These are phyloP conservation scores for Drosophila sp. DNA, from an alignment of 1,140 invertebrate species.

Conservation along the genomic window DNA sequence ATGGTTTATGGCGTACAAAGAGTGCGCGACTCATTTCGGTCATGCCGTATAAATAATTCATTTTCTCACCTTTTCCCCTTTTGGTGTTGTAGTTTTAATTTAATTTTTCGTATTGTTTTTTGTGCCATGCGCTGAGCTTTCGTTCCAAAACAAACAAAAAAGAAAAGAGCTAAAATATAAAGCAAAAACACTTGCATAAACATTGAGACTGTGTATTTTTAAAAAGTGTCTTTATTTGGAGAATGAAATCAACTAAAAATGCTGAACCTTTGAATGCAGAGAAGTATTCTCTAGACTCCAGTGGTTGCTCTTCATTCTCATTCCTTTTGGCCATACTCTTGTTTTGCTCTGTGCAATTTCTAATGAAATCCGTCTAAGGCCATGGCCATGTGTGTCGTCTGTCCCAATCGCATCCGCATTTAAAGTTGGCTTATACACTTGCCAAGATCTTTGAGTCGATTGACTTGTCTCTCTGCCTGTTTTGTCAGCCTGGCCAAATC, in stretches of 20 bases:
- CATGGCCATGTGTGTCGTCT: constrained; percentile 27
- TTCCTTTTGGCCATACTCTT: neutral
- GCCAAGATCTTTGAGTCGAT: constrained; percentile 26
- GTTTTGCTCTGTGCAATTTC: constrained; percentile 23
- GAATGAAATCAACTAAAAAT: neutral
- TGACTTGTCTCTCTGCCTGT: constrained; percentile 37
- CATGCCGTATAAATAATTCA: constrained; percentile 31
- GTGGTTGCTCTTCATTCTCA: neutral
- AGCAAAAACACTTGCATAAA: constrained; percentile 35
- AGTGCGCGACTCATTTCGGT: constrained; percentile 25
- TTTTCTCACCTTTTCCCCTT: constrained; percentile 13
- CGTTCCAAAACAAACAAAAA: constrained; percentile 1
- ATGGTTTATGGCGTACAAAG: neutral
- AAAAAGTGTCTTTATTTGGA: neutral
- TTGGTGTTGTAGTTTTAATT: constrained; percentile 37
- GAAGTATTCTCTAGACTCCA: neutral
- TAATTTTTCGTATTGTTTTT: constrained; percentile 21
- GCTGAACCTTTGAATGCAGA: neutral
- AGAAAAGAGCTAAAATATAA: constrained; percentile 6
- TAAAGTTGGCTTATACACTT: constrained; percentile 38
- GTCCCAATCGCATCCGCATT: constrained; percentile 20
- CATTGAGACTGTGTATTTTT: constrained; percentile 9
- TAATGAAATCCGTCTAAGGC: constrained; percentile 52
- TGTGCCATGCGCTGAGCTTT: constrained; percentile 19
- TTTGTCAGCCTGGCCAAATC: constrained; percentile 1